These are phyloP conservation scores for Spisula subtruncata DNA, from an alignment of 2,888 invertebrate genomes.

Conservation along the genomic window DNA sequence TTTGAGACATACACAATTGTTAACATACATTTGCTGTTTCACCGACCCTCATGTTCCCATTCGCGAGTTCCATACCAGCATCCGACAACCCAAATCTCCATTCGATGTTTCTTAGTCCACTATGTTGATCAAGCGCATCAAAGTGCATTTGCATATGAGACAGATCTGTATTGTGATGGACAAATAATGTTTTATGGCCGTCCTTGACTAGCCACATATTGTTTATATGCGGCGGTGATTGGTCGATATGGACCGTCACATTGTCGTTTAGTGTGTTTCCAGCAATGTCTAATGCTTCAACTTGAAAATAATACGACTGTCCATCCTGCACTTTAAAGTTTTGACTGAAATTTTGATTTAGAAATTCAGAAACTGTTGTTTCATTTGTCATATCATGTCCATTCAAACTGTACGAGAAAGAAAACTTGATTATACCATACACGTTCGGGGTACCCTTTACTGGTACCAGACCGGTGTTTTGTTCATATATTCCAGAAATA, in stretches of 20 bases:
- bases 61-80: constrained; percentile 27
- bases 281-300: constrained; percentile 71
- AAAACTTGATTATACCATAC: constrained; percentile 65
- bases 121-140: constrained; percentile 72
- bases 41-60: constrained; percentile 19
- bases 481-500: constrained; percentile 71
- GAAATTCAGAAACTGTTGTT: constrained; percentile 60
- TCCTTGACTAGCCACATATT: constrained; percentile 70
- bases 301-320: constrained; percentile 62
- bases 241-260: constrained; percentile 68
- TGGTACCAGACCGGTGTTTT: constrained; percentile 62
- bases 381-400: constrained; percentile 6
- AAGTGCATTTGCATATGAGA: constrained; percentile 70
- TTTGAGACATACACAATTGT: neutral
- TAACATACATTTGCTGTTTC: neutral
- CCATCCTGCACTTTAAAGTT: constrained; percentile 64
- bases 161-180: constrained; percentile 73
- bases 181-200: constrained; percentile 67
- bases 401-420: constrained; percentile 56
- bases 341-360: constrained; percentile 60
- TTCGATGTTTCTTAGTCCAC: constrained; percentile 63
- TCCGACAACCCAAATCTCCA: constrained; percentile 72
- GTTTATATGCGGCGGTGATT: constrained; percentile 68
- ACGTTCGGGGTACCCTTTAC: constrained; percentile 72
- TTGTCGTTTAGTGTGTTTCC: constrained; percentile 61